Conservation (phyloP, 2,888 invertebrate genomes). For the Dascillus cervinus region DNA sequence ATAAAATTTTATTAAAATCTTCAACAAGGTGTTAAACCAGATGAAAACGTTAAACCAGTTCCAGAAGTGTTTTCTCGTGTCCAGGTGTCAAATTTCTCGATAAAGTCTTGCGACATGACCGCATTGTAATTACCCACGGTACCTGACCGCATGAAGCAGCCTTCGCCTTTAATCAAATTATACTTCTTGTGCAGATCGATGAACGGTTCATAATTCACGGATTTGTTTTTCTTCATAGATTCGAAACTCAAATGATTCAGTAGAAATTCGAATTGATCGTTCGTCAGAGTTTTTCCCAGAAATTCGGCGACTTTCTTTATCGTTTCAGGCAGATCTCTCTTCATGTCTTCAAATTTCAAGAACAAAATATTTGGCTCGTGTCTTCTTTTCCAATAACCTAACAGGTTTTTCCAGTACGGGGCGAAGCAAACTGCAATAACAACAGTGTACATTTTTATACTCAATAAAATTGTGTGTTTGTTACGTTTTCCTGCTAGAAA, state of each 20-base stretch:
- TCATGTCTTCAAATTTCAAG: constrained; percentile 78
- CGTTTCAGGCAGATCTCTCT: constrained; percentile 49
- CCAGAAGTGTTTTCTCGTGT: constrained; percentile 52
- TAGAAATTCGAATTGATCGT: constrained; percentile 36
- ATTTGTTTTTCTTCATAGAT: constrained; percentile 44
- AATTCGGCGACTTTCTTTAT: constrained; percentile 40
- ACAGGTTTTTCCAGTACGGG: constrained; percentile 31
- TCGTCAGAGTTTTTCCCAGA: constrained; percentile 32
- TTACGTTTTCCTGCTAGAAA: constrained; percentile 56
- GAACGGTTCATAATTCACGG: constrained; percentile 20
- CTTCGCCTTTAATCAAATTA: constrained; percentile 34
- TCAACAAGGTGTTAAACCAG: no score
- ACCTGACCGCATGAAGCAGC: constrained; percentile 45
- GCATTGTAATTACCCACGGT: constrained; percentile 38
- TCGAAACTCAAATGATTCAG: constrained; percentile 44
- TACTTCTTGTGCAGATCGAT: constrained; percentile 31
- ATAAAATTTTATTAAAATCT: no score
- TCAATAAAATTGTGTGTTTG: not conserved
- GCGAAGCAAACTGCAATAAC: constrained; percentile 23
- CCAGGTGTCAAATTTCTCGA: constrained; percentile 66
- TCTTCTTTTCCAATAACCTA: constrained; percentile 61
- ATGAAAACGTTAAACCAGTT: constrained; percentile 39
- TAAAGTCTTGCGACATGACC: constrained; percentile 64
- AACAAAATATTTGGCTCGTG: constrained; percentile 67
- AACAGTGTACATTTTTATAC: constrained; percentile 1